A percentile compares a stretch with the other conserved stretches of the same genome.
Evolutionary conservation across 2,888 invertebrate species (phyloP).

Genomic region (Amiota mariae): DNA sequence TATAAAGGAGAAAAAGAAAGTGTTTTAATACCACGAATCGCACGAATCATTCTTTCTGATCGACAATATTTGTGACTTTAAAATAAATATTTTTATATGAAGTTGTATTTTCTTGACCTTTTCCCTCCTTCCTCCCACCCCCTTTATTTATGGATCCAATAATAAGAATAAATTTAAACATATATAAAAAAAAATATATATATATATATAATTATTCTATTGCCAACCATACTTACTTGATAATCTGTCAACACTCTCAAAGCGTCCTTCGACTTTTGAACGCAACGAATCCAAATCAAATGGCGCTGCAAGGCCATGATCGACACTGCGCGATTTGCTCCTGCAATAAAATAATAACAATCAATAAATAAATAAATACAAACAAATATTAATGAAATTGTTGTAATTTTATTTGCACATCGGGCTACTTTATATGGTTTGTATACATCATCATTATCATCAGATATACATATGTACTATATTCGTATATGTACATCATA

Average conservation of each 20-base stretch:
- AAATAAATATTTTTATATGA: too few relatives aligned
- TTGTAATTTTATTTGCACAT: background rate
- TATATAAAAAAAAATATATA: too few relatives aligned
- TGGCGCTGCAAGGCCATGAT: conserved; percentile 89
- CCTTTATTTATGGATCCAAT: too few relatives aligned
- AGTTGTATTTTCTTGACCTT: too few relatives aligned
- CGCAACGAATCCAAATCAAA: conserved; percentile 89
- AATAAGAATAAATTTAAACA: background rate
- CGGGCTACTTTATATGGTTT: too few relatives aligned
- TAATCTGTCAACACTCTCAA: conserved; percentile 84
- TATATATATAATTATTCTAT: background rate
- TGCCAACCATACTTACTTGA: conserved; percentile 72
- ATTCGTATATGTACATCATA: background rate
- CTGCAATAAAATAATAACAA: conserved; percentile 75
- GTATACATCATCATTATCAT: too few relatives aligned
- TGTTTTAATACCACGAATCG: too few relatives aligned
- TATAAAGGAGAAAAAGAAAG: too few relatives aligned
- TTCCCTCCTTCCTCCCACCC: too few relatives aligned
- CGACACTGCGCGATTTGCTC: conserved; percentile 93
- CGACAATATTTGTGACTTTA: too few relatives aligned
- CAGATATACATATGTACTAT: too few relatives aligned
- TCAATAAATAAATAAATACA: background rate
- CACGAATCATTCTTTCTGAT: too few relatives aligned
- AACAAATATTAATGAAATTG: conserved; percentile 8
- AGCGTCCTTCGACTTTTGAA: conserved; percentile 89